Base-by-base conservation (phyloP, 35 echinoderm and acorn worm genomes). In the Heliocidaris tuberculata region DNA sequence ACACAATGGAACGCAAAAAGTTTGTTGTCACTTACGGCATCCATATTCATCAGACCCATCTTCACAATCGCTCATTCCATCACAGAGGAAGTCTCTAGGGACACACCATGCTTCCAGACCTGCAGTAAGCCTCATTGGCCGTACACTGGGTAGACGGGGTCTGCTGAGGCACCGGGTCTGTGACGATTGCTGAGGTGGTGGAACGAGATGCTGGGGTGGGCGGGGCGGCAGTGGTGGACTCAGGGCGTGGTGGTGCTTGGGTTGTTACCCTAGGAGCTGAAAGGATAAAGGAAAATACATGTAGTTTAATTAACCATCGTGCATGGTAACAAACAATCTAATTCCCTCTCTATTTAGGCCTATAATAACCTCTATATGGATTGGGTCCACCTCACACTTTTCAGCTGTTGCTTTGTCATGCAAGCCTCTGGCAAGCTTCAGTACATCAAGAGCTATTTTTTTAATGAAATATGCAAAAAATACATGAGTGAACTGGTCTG, bases 21-120 rank as follows among this genome's bases (percentile, higher is more conserved):
- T 10, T 19, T 60, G 11, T 60, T 19, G 12, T 60, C 5, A 93
- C 91, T 93, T 59, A 93, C 91, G 17, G 50, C 91, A 93, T 49
- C 49, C 49, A 59, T 93, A 93, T n/a, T 93, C 91, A 50, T 93
- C 91, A 19, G 91, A 93, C 6, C 91, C 91, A 50, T 93, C 91
- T 5, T 93, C 91, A 56, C 91, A 93, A 47, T 93, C 91, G 13
- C 10, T 93, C 91, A 52, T 13, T 11, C 91, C 91, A 56, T 93
- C 91, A 56, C 91, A 93, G 91, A 93, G 91, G 50, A 50, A 93
- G 31, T 32, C 47, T 30, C 91, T 47, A 59, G 91, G 91, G 31
- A 93, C 91, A 59, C 91, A 93, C 91, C 47, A 59, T 93, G 2
- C 91, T 31, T 0, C 91, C 91, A 6, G 91, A 93, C 47, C 91